phyloP scores from a whole-genome alignment of 2,888 invertebrate species.

The Chironomus riparius region DNA sequence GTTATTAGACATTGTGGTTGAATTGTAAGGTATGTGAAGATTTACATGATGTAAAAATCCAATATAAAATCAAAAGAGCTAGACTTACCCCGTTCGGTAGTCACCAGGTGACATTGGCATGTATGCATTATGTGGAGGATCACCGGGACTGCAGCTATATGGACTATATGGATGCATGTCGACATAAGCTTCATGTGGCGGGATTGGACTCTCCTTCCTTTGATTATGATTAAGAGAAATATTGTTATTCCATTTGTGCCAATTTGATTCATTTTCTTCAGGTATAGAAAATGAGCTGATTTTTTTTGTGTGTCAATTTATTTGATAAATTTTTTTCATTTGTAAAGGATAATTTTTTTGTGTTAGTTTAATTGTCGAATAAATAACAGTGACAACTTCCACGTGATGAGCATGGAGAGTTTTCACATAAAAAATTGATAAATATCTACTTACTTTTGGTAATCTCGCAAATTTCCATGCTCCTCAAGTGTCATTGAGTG shows the following conservation, averaged over 20 bases:
- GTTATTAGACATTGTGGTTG: neutral
- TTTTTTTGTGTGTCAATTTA: neutral
- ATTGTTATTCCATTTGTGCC: slow-evolving; percentile 14
- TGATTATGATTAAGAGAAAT: slow-evolving; percentile 20
- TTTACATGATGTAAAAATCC: too few relatives aligned
- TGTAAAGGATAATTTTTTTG: neutral
- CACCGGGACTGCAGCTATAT: slow-evolving; percentile 44
- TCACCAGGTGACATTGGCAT: slow-evolving; percentile 48
- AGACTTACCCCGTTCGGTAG: slow-evolving; percentile 30
- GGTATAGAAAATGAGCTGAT: slow-evolving; percentile 6
- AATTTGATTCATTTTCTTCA: slow-evolving; percentile 12
- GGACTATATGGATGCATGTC: slow-evolving; percentile 44
- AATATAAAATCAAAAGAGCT: slow-evolving; percentile 4
- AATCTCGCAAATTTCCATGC: slow-evolving; percentile 31
- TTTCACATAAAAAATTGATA: neutral
- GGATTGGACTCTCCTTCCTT: slow-evolving; percentile 30
- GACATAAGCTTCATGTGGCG: slow-evolving; percentile 36
- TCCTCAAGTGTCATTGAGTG: slow-evolving; percentile 54
- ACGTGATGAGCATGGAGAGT: too few relatives aligned
- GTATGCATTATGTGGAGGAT: slow-evolving; percentile 38
- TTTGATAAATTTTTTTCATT: neutral
- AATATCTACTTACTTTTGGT: slow-evolving; percentile 5
- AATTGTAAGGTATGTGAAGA: too few relatives aligned
- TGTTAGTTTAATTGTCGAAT: neutral
- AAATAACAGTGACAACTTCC: neutral